Conservation (phyloP, 1,140 invertebrate genomes). For the Saccostrea echinata region DNA sequence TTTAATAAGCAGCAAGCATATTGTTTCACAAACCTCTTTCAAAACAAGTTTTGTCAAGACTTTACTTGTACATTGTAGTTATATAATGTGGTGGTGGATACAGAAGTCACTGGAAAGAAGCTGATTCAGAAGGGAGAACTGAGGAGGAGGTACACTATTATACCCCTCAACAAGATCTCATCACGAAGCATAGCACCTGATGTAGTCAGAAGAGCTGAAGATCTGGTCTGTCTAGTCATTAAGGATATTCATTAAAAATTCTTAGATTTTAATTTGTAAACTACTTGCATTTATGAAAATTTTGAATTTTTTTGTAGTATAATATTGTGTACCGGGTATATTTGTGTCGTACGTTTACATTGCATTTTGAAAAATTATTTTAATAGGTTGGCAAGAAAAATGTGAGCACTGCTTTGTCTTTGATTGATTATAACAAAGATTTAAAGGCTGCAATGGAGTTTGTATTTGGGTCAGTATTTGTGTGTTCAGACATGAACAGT, state of each 20-base stretch:
- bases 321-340: neutral
- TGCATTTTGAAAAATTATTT: neutral
- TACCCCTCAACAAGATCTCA: slow-evolving; percentile 95
- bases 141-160: slow-evolving; percentile 88
- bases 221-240: slow-evolving; percentile 83
- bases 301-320: neutral
- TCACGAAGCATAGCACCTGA: slow-evolving; percentile 84
- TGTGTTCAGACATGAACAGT: slow-evolving; percentile 90
- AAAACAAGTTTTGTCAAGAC: too few species aligned
- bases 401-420: slow-evolving; percentile 89
- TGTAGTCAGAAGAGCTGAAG: slow-evolving; percentile 86
- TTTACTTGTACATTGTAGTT: slow-evolving; percentile 83
- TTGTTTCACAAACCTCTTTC: too few species aligned
- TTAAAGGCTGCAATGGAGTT: slow-evolving; percentile 90
- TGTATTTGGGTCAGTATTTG: slow-evolving; percentile 92
- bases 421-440: slow-evolving; percentile 88
- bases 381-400: slow-evolving; percentile 85
- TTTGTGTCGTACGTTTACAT: neutral
- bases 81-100: slow-evolving; percentile 95
- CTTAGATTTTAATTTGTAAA: neutral
- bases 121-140: slow-evolving; percentile 91
- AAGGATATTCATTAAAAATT: neutral
- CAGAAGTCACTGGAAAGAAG: slow-evolving; percentile 90
- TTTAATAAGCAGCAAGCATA: too few species aligned
- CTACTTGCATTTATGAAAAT: neutral